A percentile compares a stretch with the other conserved stretches of the same genome.
Conservation (phyloP, 1,140 invertebrate genomes). For the Leptonema lineaticorne region DNA sequence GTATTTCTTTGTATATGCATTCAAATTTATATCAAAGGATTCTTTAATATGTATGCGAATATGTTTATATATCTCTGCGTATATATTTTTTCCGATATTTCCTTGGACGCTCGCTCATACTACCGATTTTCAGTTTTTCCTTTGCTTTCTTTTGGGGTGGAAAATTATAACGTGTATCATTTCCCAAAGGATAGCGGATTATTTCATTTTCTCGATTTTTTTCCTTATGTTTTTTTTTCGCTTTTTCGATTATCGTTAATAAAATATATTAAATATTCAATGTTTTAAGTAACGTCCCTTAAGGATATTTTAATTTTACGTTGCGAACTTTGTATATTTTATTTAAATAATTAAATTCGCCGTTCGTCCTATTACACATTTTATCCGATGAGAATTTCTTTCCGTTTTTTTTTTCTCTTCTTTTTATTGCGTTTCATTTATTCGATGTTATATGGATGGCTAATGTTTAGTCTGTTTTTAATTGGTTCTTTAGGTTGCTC, state of each 20-base stretch:
- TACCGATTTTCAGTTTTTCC: slow-evolving; percentile 1
- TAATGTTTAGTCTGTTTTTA: slow-evolving; percentile 12
- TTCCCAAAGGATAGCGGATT: slow-evolving; percentile 30
- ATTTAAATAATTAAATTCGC: too few species aligned
- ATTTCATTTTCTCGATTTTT: slow-evolving; percentile 35
- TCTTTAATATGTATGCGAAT: slow-evolving; percentile 26
- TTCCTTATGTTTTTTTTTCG: slow-evolving; percentile 19
- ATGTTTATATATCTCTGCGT: too few species aligned
- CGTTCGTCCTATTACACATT: too few species aligned
- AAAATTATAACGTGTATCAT: slow-evolving; percentile 39
- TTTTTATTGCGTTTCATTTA: neutral
- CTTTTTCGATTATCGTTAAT: slow-evolving; percentile 2
- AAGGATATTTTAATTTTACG: too few species aligned
- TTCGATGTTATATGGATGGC: neutral
- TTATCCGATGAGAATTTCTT: too few species aligned
- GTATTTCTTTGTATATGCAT: neutral
- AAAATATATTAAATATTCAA: neutral
- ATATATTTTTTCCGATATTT: neutral
- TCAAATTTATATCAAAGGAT: slow-evolving; percentile 24
- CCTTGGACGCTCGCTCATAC: neutral
- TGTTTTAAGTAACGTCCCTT: neutral
- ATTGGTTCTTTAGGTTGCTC: slow-evolving; percentile 15
- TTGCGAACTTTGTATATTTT: too few species aligned
- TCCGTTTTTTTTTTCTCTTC: too few species aligned
- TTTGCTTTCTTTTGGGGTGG: slow-evolving; percentile 6